Conservation (phyloP, 2,888 invertebrate genomes). For the Callinectes sapidus region DNA sequence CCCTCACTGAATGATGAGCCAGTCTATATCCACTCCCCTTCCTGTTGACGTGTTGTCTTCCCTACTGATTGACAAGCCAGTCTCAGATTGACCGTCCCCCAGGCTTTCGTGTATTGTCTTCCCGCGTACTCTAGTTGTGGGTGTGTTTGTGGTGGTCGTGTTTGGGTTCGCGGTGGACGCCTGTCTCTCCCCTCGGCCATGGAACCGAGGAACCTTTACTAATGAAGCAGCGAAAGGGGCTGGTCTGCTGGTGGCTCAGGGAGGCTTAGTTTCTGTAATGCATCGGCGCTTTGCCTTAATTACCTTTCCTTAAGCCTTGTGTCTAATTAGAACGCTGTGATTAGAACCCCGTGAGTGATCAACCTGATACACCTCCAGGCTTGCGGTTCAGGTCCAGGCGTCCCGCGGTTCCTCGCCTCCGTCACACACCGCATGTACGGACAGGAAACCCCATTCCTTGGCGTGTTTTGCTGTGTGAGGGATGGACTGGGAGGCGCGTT, state of each 20-base stretch:
- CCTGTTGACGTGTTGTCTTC: too few relatives aligned
- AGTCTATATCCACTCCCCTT: too few relatives aligned
- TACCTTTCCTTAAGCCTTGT: slow-evolving; percentile 28
- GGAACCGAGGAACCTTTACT: neutral
- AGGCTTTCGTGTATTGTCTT: neutral
- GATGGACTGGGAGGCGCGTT: neutral
- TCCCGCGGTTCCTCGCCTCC: neutral
- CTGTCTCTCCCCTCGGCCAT: neutral
- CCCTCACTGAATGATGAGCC: too few relatives aligned
- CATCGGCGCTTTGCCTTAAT: slow-evolving; percentile 12
- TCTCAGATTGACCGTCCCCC: neutral
- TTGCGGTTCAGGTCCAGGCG: neutral
- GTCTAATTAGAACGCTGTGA: neutral
- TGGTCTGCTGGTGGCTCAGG: neutral
- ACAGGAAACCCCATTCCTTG: neutral
- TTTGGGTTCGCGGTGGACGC: neutral
- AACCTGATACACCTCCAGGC: neutral
- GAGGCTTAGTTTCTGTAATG: slow-evolving; percentile 7
- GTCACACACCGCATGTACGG: neutral
- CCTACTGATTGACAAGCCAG: neutral
- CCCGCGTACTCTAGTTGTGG: neutral
- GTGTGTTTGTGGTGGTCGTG: neutral
- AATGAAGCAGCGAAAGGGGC: neutral
- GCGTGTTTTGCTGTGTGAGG: neutral
- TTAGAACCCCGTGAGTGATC: neutral